Base-by-base conservation (phyloP, 2,113 vertebrate genomes). In the Fregetta grallaria region DNA sequence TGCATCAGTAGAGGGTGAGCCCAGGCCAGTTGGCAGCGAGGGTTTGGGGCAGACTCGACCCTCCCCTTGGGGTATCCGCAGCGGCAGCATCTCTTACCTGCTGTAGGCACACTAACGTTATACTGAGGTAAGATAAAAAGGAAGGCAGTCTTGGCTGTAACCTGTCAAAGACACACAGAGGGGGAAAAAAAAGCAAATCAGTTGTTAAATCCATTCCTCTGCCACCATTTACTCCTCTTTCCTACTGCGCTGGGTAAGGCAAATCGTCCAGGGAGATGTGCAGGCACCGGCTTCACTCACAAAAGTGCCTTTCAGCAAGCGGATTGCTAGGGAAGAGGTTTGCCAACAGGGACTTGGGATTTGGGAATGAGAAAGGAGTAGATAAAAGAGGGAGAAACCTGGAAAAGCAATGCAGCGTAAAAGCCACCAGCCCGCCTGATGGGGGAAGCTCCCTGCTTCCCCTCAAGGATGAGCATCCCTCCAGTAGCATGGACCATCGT, bases 101-200 rank as follows among this genome's bases (percentile, higher is more conserved):
- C 91, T 73, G 98, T 97, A 88, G 98, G 96, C 81, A 99, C 98
- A 23, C 99, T 99, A 86, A 99, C 91, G 16, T 99, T 99, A 91
- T 99, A 99, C 98, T 99, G 99, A 96, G 99, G 99, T 98, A 99
- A 99, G 97, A 99, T 99, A 98, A 99, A 99, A 90, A 99, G 96
- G 96, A 99, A 99, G 97, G 99, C 99, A 90, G 99, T 99, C 98
- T 99, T 99, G 89, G 99, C 99, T 47, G 99, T 99, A 79, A 99
- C 99, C 99, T 99, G 98, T 72, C 97, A 98, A 92, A 97, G 50
- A 97, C 89, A 98, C 52, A 72, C 4, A 80, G 9, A 47, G 14
- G 21, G 12, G 21, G 26, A 5, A 10, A 65, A 40, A 65, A 40
- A 65, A 18, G 7, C 59, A 87, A 79, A 85, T 91, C 29, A 89